phyloP scores from a whole-genome alignment of 2,113 vertebrate species.

The Lophius piscatorius region DNA sequence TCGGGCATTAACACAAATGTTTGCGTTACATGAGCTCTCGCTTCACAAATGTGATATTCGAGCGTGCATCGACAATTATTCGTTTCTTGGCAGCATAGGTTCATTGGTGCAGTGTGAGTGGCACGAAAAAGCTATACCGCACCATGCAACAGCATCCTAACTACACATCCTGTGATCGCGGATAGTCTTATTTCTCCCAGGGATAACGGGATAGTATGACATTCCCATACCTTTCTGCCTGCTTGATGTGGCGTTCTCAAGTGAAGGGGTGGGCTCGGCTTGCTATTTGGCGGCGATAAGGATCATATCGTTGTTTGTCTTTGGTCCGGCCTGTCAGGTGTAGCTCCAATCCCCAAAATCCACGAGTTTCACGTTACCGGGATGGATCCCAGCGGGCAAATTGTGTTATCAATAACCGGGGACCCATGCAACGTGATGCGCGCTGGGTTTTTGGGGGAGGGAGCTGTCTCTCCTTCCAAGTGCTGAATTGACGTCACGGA shows the following conservation, averaged over 20 bases:
- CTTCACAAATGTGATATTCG: constrained; percentile 61
- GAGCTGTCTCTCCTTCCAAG: constrained; percentile 80
- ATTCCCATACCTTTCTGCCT: constrained; percentile 78
- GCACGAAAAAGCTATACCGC: constrained; percentile 45
- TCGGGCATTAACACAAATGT: constrained; percentile 64
- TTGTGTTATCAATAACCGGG: constrained; percentile 76
- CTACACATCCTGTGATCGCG: constrained; percentile 29
- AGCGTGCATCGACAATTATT: constrained; percentile 55
- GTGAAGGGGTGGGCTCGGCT: constrained; percentile 76
- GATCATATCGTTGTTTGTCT: constrained; percentile 44
- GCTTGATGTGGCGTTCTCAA: constrained; percentile 78
- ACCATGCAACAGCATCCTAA: constrained; percentile 37
- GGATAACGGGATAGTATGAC: constrained; percentile 55
- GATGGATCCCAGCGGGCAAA: constrained; percentile 76
- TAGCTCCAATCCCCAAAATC: constrained; percentile 41
- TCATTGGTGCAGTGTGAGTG: constrained; percentile 66
- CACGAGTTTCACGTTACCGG: constrained; percentile 65
- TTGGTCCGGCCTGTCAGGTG: constrained; percentile 39
- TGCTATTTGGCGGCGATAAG: constrained; percentile 45
- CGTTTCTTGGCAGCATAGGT: constrained; percentile 45
- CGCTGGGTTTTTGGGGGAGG: constrained; percentile 68
- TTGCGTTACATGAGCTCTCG: constrained; percentile 31
- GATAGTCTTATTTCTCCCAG: constrained; percentile 29
- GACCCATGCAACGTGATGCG: constrained; percentile 77
- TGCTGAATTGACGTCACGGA: constrained; percentile 84